Base-by-base conservation (phyloP, 1,140 invertebrate species). In the Drosophila micromelanica region DNA sequence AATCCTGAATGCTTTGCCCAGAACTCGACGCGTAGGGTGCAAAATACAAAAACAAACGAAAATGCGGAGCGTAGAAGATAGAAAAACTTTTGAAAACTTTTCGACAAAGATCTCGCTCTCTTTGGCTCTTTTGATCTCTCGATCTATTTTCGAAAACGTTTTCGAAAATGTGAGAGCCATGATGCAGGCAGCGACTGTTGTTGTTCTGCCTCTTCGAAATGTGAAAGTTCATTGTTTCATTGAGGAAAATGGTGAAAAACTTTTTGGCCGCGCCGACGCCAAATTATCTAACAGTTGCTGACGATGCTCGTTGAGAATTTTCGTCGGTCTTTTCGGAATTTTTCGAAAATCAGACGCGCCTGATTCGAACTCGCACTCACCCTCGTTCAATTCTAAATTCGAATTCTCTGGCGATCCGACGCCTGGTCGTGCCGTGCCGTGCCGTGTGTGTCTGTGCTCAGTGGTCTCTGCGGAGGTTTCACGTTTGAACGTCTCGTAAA, bases 401-500 rank as follows among this genome's bases (percentile, higher is more conserved):
- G 81, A 89, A 85, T 49, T 40, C 30, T 35, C 11, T 35, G 62
- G 27, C 30, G 15, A 71, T 49, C 35, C 55, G 61, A 73, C 64
- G 67, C 30, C 46, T 60, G 65, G 67, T 57, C 30, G 5, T 17
- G 42, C 45, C 45, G 52, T 63, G 62, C 80, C 81, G 72, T 75
- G 64, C 12, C 46, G 23, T 54, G 55, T 61, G 46, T 32, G 65
- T 35, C 57, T 52, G 46, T 30, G 38, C 86, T 91, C 89, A 91
- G 90, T 91, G 90, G 85, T 91, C 90, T 91, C 90, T 91, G 87
- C 90, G 90, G 90, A 91, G 90, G 90, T 91, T 91, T 91, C 87
- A 91, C 90, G 89, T 91, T 87, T 81, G 89, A 91, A 91, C 90
- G 90, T 91, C 76, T 80, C 76, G 76, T 54, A 79, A 61, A 69